These are phyloP conservation scores for Cheilosia vernalis DNA, from an alignment of 2,888 invertebrate genomes.

Conservation along the genomic window DNA sequence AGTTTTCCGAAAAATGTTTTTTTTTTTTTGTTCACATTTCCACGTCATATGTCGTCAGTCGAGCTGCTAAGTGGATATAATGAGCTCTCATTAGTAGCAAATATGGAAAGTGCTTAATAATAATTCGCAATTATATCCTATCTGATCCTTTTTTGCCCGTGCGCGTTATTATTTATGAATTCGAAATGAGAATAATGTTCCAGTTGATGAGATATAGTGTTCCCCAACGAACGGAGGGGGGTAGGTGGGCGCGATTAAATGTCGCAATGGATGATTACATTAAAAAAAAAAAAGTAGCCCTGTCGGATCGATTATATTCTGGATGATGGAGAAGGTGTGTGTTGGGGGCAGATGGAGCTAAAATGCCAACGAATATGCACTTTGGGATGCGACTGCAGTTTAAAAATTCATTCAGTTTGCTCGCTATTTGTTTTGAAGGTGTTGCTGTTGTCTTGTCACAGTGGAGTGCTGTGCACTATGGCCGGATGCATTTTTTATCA, in stretches of 20 bases:
- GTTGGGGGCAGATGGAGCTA: background rate
- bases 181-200: conserved; percentile 71
- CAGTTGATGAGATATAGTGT: conserved; percentile 73
- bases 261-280: conserved; percentile 62
- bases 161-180: conserved; percentile 64
- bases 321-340: conserved; percentile 33
- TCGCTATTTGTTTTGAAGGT: conserved; percentile 37
- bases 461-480: conserved; percentile 66
- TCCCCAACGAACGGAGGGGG: conserved; percentile 7
- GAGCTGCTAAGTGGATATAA: conserved; percentile 75
- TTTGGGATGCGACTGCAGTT: conserved; percentile 28
- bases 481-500: conserved; percentile 56
- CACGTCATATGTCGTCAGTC: conserved; percentile 75
- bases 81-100: conserved; percentile 73
- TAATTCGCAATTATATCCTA: conserved; percentile 72
- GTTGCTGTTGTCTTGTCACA: conserved; percentile 46
- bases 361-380: conserved; percentile 18
- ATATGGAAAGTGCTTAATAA: conserved; percentile 75
- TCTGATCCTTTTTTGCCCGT: conserved; percentile 66
- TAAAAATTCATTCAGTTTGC: conserved; percentile 57
- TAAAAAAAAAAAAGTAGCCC: background rate
- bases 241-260: conserved; percentile 39
- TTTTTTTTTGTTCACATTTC: conserved; percentile 53
- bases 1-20: conserved; percentile 45
- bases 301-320: conserved; percentile 61